Evolutionary conservation across 2,113 vertebrate species (phyloP).

Genomic region (Peromyscus polionotus): DNA sequence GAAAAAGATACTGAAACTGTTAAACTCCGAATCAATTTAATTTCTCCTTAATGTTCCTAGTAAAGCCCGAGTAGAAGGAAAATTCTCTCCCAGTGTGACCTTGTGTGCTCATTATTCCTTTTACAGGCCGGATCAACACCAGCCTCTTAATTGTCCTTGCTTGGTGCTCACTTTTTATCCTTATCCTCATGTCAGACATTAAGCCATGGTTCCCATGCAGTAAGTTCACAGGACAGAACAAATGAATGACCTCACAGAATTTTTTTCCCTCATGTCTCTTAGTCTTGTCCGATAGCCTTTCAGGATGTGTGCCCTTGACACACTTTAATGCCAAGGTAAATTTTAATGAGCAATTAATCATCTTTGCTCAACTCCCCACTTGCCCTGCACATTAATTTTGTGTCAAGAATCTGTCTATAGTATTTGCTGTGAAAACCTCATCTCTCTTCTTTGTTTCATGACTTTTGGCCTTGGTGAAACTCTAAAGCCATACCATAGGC

Average conservation of each 20-base stretch:
- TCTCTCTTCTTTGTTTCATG: conserved; percentile 38
- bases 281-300: background rate
- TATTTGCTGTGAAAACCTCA: conserved; percentile 45
- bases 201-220: conserved; percentile 13
- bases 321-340: conserved; percentile 71
- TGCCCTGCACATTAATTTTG: conserved; percentile 74
- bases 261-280: conserved; percentile 56
- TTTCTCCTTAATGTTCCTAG: conserved; percentile 45
- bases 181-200: conserved; percentile 37
- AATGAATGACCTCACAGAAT: conserved; percentile 61
- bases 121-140: background rate
- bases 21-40: conserved; percentile 54
- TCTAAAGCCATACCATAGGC: background rate
- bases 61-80: conserved; percentile 40
- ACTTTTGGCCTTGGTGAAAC: conserved; percentile 54
- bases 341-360: conserved; percentile 81
- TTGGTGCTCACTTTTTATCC: conserved; percentile 38
- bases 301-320: conserved; percentile 66
- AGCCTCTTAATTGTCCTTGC: conserved; percentile 43
- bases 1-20: conserved; percentile 33
- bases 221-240: conserved; percentile 64
- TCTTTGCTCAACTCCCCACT: conserved; percentile 49
- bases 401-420: conserved; percentile 61
- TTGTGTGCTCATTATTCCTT: conserved; percentile 56
- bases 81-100: background rate